Percentiles rank a stretch among this genome's conserved stretches.
phyloP scores from a whole-genome alignment of 1,140 invertebrate species.

The Zaprionus lachaisei region DNA sequence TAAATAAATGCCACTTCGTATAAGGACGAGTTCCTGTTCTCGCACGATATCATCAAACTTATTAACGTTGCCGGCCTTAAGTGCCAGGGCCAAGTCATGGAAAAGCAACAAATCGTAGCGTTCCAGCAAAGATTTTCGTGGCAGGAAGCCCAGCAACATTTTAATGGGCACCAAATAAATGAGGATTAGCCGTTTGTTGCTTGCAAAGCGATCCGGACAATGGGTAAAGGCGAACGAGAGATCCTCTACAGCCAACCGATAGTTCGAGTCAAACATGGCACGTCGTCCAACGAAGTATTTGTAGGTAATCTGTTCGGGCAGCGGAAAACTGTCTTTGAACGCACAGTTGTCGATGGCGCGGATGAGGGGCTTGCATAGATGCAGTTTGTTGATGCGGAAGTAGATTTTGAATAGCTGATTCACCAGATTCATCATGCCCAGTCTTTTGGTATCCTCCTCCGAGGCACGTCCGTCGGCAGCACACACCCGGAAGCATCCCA shows the following conservation, averaged over 20 bases:
- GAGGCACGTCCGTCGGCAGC: slow-evolving; percentile 96
- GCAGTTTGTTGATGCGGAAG: slow-evolving; percentile 98
- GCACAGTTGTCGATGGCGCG: slow-evolving; percentile 96
- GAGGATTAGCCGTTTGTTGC: slow-evolving; percentile 97
- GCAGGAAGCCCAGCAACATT: slow-evolving; percentile 97
- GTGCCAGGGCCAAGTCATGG: slow-evolving; percentile 93
- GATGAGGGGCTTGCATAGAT: slow-evolving; percentile 98
- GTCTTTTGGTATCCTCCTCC: slow-evolving; percentile 95
- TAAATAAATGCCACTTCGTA: slow-evolving; percentile 97
- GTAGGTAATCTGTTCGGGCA: slow-evolving; percentile 96
- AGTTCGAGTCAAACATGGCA: slow-evolving; percentile 99
- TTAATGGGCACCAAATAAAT: slow-evolving; percentile 99
- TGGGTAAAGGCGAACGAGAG: slow-evolving; percentile 96
- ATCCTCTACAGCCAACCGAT: slow-evolving; percentile 95
- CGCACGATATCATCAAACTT: slow-evolving; percentile 94
- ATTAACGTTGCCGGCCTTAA: slow-evolving; percentile 95
- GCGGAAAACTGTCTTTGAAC: slow-evolving; percentile 94
- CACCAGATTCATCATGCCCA: slow-evolving; percentile 97
- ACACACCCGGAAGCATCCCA: slow-evolving; percentile 97
- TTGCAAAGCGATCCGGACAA: slow-evolving; percentile 92
- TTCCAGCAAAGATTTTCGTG: slow-evolving; percentile 90
- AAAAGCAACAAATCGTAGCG: slow-evolving; percentile 97
- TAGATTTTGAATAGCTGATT: slow-evolving; percentile 99
- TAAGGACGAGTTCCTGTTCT: slow-evolving; percentile 95
- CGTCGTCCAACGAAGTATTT: slow-evolving; percentile 98